Conservation (phyloP, 2,888 invertebrate species). For the Tetranychus truncatus region DNA sequence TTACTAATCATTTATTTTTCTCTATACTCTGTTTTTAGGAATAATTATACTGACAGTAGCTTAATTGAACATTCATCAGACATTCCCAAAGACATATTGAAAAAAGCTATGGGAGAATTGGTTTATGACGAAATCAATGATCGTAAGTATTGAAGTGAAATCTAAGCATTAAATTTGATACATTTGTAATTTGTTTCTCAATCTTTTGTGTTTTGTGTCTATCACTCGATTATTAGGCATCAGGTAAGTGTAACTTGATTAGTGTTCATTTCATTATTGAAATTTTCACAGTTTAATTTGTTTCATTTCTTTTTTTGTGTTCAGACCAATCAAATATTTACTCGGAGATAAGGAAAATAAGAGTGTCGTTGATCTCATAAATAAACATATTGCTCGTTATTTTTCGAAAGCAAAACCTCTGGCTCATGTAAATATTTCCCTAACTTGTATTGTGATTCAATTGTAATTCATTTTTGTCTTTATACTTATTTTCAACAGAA, state of each 20-base stretch:
- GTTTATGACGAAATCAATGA: constrained; percentile 37
- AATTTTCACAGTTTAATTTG: background rate
- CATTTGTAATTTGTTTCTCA: background rate
- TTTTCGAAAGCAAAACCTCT: background rate
- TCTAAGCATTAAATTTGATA: background rate
- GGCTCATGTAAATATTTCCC: constrained; percentile 1
- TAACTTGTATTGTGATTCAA: background rate
- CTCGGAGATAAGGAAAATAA: constrained; percentile 16
- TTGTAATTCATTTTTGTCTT: background rate
- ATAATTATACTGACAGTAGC: constrained; percentile 32
- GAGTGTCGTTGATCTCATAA: background rate
- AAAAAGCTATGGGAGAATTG: constrained; percentile 36
- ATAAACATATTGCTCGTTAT: background rate
- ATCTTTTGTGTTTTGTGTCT: too few relatives aligned
- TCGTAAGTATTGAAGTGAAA: constrained; percentile 27
- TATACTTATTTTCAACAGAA: background rate
- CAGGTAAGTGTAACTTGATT: too few relatives aligned
- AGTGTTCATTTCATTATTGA: background rate
- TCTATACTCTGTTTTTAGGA: background rate
- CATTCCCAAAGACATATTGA: constrained; percentile 35
- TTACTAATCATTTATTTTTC: background rate
- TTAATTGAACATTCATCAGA: constrained; percentile 32
- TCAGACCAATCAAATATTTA: background rate
- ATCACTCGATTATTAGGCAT: too few relatives aligned
- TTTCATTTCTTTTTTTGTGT: background rate